Base-by-base conservation (phyloP, 2,888 invertebrate genomes). In the Troides oblongomaculatus region DNA sequence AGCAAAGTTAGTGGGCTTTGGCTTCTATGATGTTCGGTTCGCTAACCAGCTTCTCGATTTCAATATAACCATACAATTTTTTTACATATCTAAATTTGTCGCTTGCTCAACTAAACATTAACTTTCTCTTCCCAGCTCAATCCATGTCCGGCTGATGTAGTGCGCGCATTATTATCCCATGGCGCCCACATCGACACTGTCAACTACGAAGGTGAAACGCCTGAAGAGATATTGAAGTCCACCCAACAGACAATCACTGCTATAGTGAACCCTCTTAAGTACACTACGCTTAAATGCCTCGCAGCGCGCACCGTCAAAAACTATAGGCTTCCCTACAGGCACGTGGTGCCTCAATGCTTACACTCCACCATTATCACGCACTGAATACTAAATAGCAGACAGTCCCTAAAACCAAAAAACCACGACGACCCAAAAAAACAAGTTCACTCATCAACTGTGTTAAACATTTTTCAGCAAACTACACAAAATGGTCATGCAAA, bases 131-230 rank as follows among this genome's bases (percentile, higher is more conserved):
- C 23, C 12, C 85, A 93, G 93, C 76, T 92, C 3, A 90, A 88
- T 79, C 96, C 96, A 0, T 96, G 96, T 78, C 95, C 96, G 0
- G 91, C 94, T 3, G 94, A 94, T 60, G 94, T 98, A 59, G 95
- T 97, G 0, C 93, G 94, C 76, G 94, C 94, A 12, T 91, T 99
- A 8, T 93, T 99, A 0, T 91, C 95, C 7, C 94, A 95, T 81
- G 98, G 98, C 70, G 97, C 97, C 0, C 97, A 98, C 89, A 92
- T 97, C 72, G 97, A 97, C 90, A 94, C 95, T 62, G 95, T 96
- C 77, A 97, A 97, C 93, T 93, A 94, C 84, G 93, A 94, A 74
- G 96, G 96, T 50, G 95, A 95, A 73, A 96, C 97, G 0, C 97
- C 97, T 77, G 94, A 95, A 75, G 94, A 94, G 74, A 88, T 97